Evolutionary conservation across 2,888 invertebrate genomes (phyloP).

Genomic region (Pyrochroa serraticornis): DNA sequence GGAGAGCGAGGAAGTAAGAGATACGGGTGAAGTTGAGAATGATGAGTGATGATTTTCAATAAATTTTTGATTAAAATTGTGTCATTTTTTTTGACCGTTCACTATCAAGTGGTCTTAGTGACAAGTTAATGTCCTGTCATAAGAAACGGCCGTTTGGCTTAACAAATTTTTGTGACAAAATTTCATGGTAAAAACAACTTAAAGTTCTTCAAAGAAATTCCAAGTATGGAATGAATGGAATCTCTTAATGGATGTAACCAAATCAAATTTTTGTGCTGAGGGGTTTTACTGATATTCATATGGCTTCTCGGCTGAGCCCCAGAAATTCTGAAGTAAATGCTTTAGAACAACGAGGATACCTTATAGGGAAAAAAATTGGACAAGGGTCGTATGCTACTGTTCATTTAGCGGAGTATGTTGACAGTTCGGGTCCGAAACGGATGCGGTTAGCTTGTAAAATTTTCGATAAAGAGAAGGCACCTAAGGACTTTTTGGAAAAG

Average conservation of each 20-base stretch:
- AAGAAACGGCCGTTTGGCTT: conserved; percentile 17
- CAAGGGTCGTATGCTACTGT: conserved; percentile 92
- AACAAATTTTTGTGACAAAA: conserved; percentile 29
- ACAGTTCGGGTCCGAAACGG: conserved; percentile 72
- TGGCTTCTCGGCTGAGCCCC: conserved; percentile 76
- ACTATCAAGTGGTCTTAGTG: conserved; percentile 13
- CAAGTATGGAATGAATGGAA: conserved; percentile 27
- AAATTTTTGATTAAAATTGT: not conserved
- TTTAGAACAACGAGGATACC: conserved; percentile 82
- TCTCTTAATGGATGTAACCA: conserved; percentile 22
- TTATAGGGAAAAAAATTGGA: conserved; percentile 81
- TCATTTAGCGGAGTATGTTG: conserved; percentile 82
- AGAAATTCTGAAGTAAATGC: conserved; percentile 85
- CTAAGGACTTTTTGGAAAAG: conserved; percentile 86
- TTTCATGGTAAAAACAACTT: conserved; percentile 23
- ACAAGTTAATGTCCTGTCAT: conserved; percentile 22
- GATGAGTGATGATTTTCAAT: conserved; percentile 38
- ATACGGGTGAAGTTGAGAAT: conserved; percentile 46
- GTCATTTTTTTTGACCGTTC: too few species aligned
- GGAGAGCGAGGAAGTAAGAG: conserved; percentile 26
- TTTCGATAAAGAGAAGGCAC: conserved; percentile 88
- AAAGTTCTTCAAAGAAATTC: conserved; percentile 18
- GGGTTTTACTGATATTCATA: conserved; percentile 42
- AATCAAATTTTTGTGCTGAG: conserved; percentile 25
- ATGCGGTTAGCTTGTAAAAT: conserved; percentile 88